These are phyloP conservation scores for Rhinogobius similis DNA, from an alignment of 2,113 vertebrate species.

Conservation along the genomic window DNA sequence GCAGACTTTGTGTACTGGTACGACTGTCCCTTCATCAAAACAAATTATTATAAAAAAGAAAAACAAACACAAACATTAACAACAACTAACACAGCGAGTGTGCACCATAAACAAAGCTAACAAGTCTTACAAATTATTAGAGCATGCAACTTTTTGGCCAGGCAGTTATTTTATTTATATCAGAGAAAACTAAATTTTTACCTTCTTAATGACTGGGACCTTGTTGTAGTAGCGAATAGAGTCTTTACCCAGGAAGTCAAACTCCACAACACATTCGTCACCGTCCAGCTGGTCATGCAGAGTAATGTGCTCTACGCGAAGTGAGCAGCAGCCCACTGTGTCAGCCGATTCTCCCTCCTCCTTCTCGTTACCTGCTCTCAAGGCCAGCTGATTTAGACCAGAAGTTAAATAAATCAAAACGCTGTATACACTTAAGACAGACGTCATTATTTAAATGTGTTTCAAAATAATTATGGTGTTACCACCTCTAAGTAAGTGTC, in stretches of 20 bases:
- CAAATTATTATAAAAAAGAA: too few species aligned
- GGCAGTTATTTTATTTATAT: background rate
- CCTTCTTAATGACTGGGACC: slow-evolving; percentile 75
- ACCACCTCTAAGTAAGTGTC: background rate
- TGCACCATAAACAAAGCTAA: background rate
- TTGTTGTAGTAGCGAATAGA: slow-evolving; percentile 79
- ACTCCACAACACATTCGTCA: slow-evolving; percentile 67
- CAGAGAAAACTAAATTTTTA: slow-evolving; percentile 19
- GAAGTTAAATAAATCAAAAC: slow-evolving; percentile 22
- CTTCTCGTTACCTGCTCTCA: slow-evolving; percentile 83
- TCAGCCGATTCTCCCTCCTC: slow-evolving; percentile 80
- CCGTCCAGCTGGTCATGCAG: slow-evolving; percentile 72
- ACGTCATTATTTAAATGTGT: background rate
- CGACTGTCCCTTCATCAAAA: too few species aligned
- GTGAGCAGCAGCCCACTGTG: slow-evolving; percentile 81
- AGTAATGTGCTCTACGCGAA: slow-evolving; percentile 79
- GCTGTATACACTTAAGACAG: background rate
- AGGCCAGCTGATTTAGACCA: slow-evolving; percentile 66
- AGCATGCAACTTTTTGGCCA: background rate
- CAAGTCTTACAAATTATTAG: background rate
- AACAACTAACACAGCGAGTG: background rate
- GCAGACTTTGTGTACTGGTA: too few species aligned
- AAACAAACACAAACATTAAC: too few species aligned
- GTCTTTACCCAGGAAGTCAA: slow-evolving; percentile 84
- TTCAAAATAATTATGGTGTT: background rate